Base-by-base conservation (phyloP, 1,140 invertebrate genomes). In the Drosophila pseudoobscura region DNA sequence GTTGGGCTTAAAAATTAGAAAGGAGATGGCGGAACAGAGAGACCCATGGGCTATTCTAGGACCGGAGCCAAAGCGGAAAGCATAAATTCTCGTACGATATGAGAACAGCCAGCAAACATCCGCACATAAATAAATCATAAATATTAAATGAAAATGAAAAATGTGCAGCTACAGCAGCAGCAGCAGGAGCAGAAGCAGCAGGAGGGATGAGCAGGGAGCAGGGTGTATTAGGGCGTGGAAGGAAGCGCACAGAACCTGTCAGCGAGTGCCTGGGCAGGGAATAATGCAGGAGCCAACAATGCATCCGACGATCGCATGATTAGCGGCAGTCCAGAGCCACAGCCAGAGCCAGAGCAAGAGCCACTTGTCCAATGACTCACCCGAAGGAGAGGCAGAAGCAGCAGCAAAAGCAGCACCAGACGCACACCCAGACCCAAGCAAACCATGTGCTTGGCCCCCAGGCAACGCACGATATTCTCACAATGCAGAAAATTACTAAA, bases 61-160 rank as follows among this genome's bases (percentile, higher is more conserved):
- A 17, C 17, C 45, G 7, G 4, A 60, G 82, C 80, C 80, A 85
- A 87, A 82, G 66, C 82, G 83, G 82, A 87, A 87, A 87, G 78
- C 83, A 87, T 87, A 87, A 87, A 87, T 87, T 88, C 58, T 78
- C 47, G 46, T 82, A 78, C 83, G 82, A 88, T 85, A 85, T 88
- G 82, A 88, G 60, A 87, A 69, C 56, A 88, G 83, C 82, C 83
- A 87, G 73, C 83, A 78, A 83, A 80, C 82, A 87, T 83, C 78
- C 82, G 83, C 82, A 87, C 82, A 88, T 72, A 88, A 87, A 87
- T 87, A 87, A 83, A 87, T 88, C 82, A 87, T 88, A 88, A 83
- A 88, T 88, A 88, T 89, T 83, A 88, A 88, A 88, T 85, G 80
- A 85, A 87, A 83, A 83, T 87, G 82, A 85, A 87, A 85, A 85